phyloP scores from a whole-genome alignment of 2,113 vertebrate genomes.

The Hepsetus odoe region DNA sequence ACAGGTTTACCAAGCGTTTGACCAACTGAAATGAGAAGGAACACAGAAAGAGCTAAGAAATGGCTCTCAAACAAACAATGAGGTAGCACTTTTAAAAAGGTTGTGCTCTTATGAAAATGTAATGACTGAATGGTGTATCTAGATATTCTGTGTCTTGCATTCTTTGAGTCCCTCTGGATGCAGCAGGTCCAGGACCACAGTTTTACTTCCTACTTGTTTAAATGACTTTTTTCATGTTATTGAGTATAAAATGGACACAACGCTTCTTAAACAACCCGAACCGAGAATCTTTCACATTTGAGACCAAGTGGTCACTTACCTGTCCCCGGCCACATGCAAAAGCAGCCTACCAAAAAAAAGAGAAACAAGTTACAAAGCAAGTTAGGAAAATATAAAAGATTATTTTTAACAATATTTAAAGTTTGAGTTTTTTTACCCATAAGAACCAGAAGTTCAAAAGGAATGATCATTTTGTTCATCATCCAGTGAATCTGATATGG shows the following conservation, averaged over 20 bases:
- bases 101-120: no score
- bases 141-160: no score
- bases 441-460: background rate
- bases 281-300: background rate
- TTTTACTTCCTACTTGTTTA: no score
- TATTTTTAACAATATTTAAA: background rate
- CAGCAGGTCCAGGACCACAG: no score
- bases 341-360: constrained; percentile 4
- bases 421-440: background rate
- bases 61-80: no score
- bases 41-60: background rate
- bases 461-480: constrained; percentile 8
- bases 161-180: no score
- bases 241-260: no score
- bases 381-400: background rate
- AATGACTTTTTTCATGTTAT: no score
- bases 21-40: constrained; percentile 44
- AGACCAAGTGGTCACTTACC: constrained; percentile 24
- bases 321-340: background rate
- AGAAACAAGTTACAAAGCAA: background rate
- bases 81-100: no score
- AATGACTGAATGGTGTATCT: no score
- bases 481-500: background rate
- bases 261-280: no score
- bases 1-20: constrained; percentile 37